Percentiles rank a stretch among this genome's conserved stretches.
phyloP scores from a whole-genome alignment of 1,140 invertebrate genomes.

The Phymorhynchus buccinoides region DNA sequence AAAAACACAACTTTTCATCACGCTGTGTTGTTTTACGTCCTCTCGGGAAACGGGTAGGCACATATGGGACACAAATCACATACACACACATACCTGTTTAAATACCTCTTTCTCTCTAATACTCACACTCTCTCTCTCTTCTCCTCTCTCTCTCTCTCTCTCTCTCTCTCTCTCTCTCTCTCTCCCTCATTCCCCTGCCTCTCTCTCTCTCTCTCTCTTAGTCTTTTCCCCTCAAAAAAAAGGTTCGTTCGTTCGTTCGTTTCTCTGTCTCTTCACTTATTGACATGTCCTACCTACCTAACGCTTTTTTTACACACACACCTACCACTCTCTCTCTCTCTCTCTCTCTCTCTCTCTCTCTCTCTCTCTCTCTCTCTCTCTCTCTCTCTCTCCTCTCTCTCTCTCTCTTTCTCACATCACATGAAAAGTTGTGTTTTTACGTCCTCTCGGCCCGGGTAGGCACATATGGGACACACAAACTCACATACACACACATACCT shows the following conservation, averaged over 20 bases:
- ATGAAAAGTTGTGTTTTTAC: too few species aligned
- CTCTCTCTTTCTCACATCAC: too few species aligned
- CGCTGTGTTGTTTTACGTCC: too few species aligned
- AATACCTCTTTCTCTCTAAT: conserved; percentile 2
- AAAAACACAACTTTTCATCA: too few species aligned
- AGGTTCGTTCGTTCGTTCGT: neutral
- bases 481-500: neutral
- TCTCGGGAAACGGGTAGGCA: too few species aligned
- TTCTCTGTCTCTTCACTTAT: neutral
- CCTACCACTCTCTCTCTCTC: conserved; percentile 4
- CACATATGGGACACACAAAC: too few species aligned
- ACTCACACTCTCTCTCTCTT: too few species aligned
- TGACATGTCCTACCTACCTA: neutral
- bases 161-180: neutral
- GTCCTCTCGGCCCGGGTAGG: too few species aligned
- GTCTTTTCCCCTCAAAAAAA: neutral
- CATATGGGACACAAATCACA: too few species aligned
- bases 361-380: conserved; percentile 13
- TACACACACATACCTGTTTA: neutral
- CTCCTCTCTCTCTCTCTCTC: too few species aligned
- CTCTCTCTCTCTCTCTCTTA: neutral
- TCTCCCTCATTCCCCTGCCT: conserved; percentile 29
- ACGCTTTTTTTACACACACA: too few species aligned
- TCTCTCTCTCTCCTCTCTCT: too few species aligned
- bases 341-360: conserved; percentile 14